These are phyloP conservation scores for Ommatoiulus sabulosus DNA, from an alignment of 2,888 invertebrate genomes.

Conservation along the genomic window DNA sequence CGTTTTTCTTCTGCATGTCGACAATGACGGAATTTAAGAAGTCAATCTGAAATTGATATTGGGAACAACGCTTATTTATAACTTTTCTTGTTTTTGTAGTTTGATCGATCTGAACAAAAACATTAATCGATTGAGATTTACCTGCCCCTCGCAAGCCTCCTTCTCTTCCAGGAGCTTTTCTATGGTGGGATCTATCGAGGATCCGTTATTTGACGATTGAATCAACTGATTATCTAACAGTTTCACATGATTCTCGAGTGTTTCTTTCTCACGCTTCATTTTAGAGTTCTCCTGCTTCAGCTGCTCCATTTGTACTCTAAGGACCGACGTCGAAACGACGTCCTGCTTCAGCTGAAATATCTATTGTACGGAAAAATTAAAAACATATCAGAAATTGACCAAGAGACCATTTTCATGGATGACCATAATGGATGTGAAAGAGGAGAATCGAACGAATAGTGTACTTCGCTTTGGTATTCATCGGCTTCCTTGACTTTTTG, in stretches of 20 bases:
- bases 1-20: conserved; percentile 94
- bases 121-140: background rate
- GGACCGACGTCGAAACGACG: background rate
- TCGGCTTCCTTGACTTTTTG: conserved; percentile 52
- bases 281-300: conserved; percentile 59
- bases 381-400: background rate
- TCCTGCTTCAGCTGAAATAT: background rate
- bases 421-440: background rate
- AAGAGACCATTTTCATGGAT: too few relatives aligned
- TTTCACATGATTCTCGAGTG: conserved; percentile 44
- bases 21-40: conserved; percentile 97
- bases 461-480: conserved; percentile 51
- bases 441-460: background rate
- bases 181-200: conserved; percentile 4
- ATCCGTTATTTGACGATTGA: background rate
- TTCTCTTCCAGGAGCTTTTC: conserved; percentile 52
- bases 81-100: too few relatives aligned
- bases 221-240: conserved; percentile 30
- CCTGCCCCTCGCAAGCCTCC: conserved; percentile 60
- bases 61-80: too few relatives aligned
- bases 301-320: conserved; percentile 47
- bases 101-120: background rate
- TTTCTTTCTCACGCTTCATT: conserved; percentile 55
- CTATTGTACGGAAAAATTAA: background rate
- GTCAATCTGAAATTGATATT: conserved; percentile 69